Evolutionary conservation across 2,888 invertebrate species (phyloP).

Genomic region (Trachelus tabidus): DNA sequence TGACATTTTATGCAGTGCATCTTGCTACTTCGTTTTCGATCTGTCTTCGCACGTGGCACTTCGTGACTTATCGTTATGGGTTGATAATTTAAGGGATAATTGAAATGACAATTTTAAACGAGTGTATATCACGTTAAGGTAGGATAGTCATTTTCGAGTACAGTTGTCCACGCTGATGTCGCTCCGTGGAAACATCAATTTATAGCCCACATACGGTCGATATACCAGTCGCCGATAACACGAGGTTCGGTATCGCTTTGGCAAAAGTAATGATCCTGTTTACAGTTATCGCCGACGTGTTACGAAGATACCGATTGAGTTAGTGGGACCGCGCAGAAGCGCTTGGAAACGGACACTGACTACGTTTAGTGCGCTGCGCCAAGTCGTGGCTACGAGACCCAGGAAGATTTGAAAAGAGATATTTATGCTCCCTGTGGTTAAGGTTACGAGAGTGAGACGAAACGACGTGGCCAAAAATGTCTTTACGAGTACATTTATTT

Average conservation of each 20-base stretch:
- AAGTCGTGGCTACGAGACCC: not conserved
- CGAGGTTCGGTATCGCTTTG: conserved; percentile 42
- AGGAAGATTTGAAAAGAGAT: conserved; percentile 7
- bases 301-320: conserved; percentile 49
- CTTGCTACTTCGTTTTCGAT: no score
- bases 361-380: conserved; percentile 23
- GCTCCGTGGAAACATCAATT: conserved; percentile 28
- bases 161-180: not conserved
- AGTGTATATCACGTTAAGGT: not conserved
- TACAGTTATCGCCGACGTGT: conserved; percentile 49
- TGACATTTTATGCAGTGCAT: no score
- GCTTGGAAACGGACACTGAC: conserved; percentile 19
- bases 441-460: not conserved
- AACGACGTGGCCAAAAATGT: not conserved
- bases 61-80: no score
- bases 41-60: no score
- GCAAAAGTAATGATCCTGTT: conserved; percentile 53
- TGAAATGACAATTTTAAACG: not conserved
- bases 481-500: not conserved
- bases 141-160: not conserved
- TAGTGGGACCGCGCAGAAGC: conserved; percentile 42
- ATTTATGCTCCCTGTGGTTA: not conserved
- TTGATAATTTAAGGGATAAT: not conserved
- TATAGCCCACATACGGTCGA: conserved; percentile 37
- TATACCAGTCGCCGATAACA: conserved; percentile 40